Evolutionary conservation across 2,113 vertebrate species (phyloP).

Genomic region (Dryoscopus gambensis): DNA sequence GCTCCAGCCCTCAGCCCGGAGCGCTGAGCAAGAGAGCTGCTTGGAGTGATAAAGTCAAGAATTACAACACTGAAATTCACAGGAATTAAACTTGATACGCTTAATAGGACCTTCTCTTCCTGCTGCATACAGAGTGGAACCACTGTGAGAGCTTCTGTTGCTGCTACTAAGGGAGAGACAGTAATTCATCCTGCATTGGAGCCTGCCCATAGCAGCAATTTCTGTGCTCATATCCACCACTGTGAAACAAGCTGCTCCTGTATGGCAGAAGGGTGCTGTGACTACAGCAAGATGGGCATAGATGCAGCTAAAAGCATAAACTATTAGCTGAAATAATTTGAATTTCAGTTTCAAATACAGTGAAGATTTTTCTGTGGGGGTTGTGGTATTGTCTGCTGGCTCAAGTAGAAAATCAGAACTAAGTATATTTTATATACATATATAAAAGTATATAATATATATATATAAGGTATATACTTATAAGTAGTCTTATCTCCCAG

Average conservation of each 20-base stretch:
- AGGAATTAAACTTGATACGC: neutral
- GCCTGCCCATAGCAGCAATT: neutral
- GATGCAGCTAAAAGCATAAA: neutral
- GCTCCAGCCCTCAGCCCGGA: neutral
- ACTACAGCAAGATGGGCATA: neutral
- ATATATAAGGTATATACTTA: no score
- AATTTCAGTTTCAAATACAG: neutral
- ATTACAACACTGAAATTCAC: neutral
- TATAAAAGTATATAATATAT: no score
- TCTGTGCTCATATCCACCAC: neutral
- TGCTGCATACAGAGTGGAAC: neutral
- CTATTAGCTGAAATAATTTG: neutral
- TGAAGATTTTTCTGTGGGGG: neutral
- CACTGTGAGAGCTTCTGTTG: neutral
- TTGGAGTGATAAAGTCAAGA: neutral
- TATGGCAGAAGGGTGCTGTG: neutral
- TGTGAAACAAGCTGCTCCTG: neutral
- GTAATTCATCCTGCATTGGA: neutral
- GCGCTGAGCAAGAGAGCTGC: rapidly evolving
- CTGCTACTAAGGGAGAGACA: neutral
- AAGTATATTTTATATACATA: no score
- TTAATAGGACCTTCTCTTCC: neutral
- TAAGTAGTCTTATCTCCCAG: neutral
- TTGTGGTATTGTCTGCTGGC: neutral
- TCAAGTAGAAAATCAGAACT: neutral